phyloP scores from a whole-genome alignment of 2,113 vertebrate genomes.

The Zosterops hypoxanthus region DNA sequence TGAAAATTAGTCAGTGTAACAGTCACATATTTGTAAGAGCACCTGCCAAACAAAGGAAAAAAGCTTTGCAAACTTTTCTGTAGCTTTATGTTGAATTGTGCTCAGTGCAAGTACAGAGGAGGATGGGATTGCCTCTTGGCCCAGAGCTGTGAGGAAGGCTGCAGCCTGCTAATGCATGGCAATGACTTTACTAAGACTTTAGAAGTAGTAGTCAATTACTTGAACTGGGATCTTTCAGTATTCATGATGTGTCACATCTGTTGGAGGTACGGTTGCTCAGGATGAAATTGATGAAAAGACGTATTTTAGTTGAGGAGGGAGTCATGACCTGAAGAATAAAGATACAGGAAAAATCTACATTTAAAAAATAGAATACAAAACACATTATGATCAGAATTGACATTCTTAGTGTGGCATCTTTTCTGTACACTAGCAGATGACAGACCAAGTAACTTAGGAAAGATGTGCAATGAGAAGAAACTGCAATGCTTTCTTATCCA shows the following conservation, averaged over 20 bases:
- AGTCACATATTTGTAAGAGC: background rate
- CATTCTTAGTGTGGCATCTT: background rate
- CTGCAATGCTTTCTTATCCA: background rate
- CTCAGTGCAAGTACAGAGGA: background rate
- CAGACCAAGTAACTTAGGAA: background rate
- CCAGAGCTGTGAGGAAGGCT: background rate
- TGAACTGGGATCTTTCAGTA: background rate
- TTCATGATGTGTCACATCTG: background rate
- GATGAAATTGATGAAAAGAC: background rate
- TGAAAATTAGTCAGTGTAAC: background rate
- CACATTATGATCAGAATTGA: too few relatives aligned
- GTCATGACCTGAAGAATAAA: background rate
- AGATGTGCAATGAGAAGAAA: background rate
- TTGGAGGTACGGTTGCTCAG: background rate
- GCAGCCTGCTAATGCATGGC: background rate
- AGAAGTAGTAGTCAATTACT: background rate
- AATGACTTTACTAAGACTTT: background rate
- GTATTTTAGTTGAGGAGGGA: background rate
- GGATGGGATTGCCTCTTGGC: background rate
- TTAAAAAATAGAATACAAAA: background rate
- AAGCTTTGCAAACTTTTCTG: background rate
- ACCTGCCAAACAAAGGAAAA: background rate
- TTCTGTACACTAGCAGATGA: background rate
- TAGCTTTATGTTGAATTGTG: background rate
- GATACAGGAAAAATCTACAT: background rate